Base-by-base conservation (phyloP, 2,888 invertebrate species). In the Fissipunctia ypsillon region DNA sequence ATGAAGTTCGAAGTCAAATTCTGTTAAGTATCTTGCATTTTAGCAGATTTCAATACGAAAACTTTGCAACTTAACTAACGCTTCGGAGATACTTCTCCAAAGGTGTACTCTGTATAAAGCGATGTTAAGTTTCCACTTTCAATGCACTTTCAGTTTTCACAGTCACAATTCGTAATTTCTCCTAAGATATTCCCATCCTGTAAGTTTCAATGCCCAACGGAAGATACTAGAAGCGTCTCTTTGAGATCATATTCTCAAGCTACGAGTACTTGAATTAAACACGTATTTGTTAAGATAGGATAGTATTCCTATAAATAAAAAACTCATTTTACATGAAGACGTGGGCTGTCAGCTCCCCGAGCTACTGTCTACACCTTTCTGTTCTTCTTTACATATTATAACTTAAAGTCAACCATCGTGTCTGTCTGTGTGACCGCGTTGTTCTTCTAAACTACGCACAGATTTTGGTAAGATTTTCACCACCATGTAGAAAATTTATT, bases 1-100 rank as follows among this genome's bases (percentile, higher is more conserved):
- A 38, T 19, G n/a, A 38, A 61, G 50, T 10, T 69, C 6, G 25
- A 64, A 48, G 25, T 28, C 16, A 22, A 38, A 64, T 28, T 48
- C 35, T 48, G 16, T 38, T 10, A 2, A 38, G 35, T 50, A 22
- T 10, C 6, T 10, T 25, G 22, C 48, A 69, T 64, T 12, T 25
- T 35, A 35, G 28, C 56, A 68, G 12, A 61, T 61, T 61, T 61
- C 25, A 41, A 63, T 68, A 31, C 12, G 10, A 43, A 25, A 25
- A 14, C 43, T 61, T 50, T n/a, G 9, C 22, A 43, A 43, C 19
- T 48, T 25, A 68, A 19, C 12, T 31, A 31, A 25, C 25, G 9
- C 9, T 45, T 45, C 10, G 1, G n/a, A 19, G n/a, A 43, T 65
- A 50, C 16, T 28, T 48, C 22, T 4, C 16, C 7, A 25, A 25